A percentile compares a stretch with the other conserved stretches of the same genome.
phyloP scores from a whole-genome alignment of 2,113 vertebrate species.

The Microcebus jonahi region DNA sequence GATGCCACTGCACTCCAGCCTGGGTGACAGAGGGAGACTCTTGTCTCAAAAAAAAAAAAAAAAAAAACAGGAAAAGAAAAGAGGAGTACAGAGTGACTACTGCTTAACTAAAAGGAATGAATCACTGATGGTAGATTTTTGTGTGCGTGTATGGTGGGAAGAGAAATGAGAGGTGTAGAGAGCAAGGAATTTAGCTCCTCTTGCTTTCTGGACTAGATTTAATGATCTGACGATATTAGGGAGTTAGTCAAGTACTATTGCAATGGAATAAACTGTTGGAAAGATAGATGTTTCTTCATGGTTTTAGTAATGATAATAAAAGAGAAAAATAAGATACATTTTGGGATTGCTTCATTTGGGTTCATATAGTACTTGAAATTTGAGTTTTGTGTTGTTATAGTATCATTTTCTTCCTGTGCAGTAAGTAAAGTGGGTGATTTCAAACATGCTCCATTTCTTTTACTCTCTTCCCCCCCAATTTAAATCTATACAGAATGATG shows the following conservation, averaged over 20 bases:
- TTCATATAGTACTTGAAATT: constrained; percentile 52
- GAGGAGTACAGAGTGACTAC: neutral
- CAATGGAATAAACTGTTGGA: neutral
- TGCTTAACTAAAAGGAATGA: neutral
- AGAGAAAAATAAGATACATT: constrained; percentile 29
- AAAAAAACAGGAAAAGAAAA: neutral
- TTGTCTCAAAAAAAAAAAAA: too few species aligned
- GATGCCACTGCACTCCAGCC: too few species aligned
- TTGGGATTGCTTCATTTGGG: constrained; percentile 33
- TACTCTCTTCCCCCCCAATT: neutral
- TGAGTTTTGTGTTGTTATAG: neutral
- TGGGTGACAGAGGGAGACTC: too few species aligned
- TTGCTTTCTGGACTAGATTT: neutral
- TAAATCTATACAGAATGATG: constrained; percentile 10
- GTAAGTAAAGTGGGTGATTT: constrained; percentile 43
- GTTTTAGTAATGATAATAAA: constrained; percentile 24
- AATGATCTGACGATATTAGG: neutral
- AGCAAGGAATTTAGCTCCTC: neutral
- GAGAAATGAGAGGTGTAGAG: neutral
- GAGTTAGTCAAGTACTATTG: neutral
- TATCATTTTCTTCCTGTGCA: constrained; percentile 41
- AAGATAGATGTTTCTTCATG: neutral
- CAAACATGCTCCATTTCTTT: neutral
- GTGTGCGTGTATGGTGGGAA: neutral
- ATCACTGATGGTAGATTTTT: neutral